Evolutionary conservation across 2,888 invertebrate genomes (phyloP).

Genomic region (Hirtodrosophila histrioides): DNA sequence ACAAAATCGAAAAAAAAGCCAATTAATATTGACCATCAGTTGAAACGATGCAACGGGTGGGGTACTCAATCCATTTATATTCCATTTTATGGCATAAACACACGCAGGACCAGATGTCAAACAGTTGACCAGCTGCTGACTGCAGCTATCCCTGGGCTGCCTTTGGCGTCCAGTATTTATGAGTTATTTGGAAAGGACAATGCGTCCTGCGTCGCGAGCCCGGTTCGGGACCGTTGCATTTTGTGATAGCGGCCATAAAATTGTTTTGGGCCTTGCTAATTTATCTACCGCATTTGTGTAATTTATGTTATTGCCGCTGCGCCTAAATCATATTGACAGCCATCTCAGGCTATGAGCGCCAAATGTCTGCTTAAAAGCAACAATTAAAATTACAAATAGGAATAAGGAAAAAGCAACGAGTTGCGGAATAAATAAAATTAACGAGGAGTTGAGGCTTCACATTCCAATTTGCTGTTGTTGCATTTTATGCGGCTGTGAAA

Average conservation of each 20-base stretch:
- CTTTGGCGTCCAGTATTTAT: slow-evolving; percentile 60
- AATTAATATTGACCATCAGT: slow-evolving; percentile 65
- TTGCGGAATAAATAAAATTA: slow-evolving; percentile 77
- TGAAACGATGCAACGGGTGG: slow-evolving; percentile 15
- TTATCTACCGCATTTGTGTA: slow-evolving; percentile 76
- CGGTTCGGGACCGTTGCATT: slow-evolving; percentile 54
- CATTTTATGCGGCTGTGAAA: slow-evolving; percentile 80
- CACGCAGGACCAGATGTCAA: slow-evolving; percentile 73
- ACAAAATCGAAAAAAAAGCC: slow-evolving; percentile 43
- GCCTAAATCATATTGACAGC: slow-evolving; percentile 66
- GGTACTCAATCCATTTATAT: slow-evolving; percentile 42
- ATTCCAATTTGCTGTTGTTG: slow-evolving; percentile 81
- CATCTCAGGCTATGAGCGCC: not conserved
- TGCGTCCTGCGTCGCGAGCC: slow-evolving; percentile 18
- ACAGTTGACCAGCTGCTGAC: slow-evolving; percentile 46
- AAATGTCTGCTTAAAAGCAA: slow-evolving; percentile 41
- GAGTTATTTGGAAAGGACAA: slow-evolving; percentile 76
- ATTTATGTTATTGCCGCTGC: slow-evolving; percentile 67
- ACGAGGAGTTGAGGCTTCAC: slow-evolving; percentile 78
- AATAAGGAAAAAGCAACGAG: slow-evolving; percentile 20
- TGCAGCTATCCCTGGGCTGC: slow-evolving; percentile 14
- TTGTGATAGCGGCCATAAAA: slow-evolving; percentile 58
- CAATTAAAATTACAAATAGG: slow-evolving; percentile 28
- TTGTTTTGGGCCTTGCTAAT: slow-evolving; percentile 69
- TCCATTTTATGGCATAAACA: slow-evolving; percentile 61